Conservation (phyloP, 2,113 vertebrate genomes). For the Eptesicus fuscus region DNA sequence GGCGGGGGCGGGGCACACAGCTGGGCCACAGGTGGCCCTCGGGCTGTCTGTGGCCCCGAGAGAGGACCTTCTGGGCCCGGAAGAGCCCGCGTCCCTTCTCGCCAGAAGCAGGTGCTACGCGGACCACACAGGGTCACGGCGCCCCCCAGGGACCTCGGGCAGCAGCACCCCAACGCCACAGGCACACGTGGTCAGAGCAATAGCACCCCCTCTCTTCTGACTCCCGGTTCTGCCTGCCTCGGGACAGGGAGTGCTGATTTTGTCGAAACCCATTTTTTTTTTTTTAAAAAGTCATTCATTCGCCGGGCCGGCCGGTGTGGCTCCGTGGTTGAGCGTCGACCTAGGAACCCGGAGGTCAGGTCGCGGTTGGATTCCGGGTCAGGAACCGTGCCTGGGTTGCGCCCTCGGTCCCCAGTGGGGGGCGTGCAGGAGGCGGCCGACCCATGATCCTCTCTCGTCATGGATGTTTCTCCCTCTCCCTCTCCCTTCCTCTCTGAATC, state of each 20-base stretch:
- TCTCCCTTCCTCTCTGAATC: too few species aligned
- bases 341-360: too few species aligned
- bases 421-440: too few species aligned
- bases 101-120: slow-evolving; percentile 24
- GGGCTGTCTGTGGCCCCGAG: neutral
- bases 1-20: neutral
- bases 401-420: too few species aligned
- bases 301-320: too few species aligned
- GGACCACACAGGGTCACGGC: neutral
- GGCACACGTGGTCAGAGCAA: neutral
- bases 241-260: neutral
- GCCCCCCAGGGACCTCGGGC: neutral
- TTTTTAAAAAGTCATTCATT: neutral
- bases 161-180: neutral
- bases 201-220: neutral
- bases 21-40: neutral
- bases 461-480: too few species aligned
- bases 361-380: too few species aligned
- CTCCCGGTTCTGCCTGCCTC: neutral
- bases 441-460: too few species aligned
- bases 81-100: neutral
- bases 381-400: too few species aligned
- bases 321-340: too few species aligned
- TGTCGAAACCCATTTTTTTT: neutral
- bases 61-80: neutral